Evolutionary conservation across 2,113 vertebrate genomes (phyloP).

Genomic region (Spheniscus mendiculus): DNA sequence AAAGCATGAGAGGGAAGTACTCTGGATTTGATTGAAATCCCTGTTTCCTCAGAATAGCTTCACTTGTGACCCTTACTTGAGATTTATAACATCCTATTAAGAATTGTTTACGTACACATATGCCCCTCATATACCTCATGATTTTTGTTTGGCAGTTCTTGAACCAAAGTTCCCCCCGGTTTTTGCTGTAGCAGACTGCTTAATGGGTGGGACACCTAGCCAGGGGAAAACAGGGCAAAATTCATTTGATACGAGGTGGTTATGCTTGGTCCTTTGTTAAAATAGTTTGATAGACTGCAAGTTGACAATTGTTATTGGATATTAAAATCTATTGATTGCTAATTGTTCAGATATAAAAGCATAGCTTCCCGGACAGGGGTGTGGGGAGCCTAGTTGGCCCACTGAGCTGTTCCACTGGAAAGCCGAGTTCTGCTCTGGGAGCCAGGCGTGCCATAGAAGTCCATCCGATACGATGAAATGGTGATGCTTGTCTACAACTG

Average conservation of each 20-base stretch:
- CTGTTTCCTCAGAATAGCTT: neutral
- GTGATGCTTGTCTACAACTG: neutral
- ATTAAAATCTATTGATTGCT: neutral
- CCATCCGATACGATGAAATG: neutral
- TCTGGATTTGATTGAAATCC: neutral
- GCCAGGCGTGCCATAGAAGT: neutral
- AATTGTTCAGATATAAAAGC: neutral
- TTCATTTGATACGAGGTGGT: fast-evolving
- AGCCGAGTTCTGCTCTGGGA: neutral
- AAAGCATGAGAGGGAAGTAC: neutral
- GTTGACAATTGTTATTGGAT: neutral
- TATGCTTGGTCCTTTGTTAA: neutral
- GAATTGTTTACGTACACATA: neutral
- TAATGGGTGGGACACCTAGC: neutral
- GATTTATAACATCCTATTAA: neutral
- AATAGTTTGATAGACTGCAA: neutral
- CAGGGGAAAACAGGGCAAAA: neutral
- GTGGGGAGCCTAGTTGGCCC: neutral
- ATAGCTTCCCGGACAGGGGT: neutral
- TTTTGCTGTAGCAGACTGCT: neutral
- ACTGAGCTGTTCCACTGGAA: neutral
- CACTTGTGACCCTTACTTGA: neutral
- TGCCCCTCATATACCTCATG: neutral
- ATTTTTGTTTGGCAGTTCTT: neutral
- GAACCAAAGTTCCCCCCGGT: neutral